phyloP scores from a whole-genome alignment of 2,888 invertebrate genomes.

The Nephrocerus scutellatus region DNA sequence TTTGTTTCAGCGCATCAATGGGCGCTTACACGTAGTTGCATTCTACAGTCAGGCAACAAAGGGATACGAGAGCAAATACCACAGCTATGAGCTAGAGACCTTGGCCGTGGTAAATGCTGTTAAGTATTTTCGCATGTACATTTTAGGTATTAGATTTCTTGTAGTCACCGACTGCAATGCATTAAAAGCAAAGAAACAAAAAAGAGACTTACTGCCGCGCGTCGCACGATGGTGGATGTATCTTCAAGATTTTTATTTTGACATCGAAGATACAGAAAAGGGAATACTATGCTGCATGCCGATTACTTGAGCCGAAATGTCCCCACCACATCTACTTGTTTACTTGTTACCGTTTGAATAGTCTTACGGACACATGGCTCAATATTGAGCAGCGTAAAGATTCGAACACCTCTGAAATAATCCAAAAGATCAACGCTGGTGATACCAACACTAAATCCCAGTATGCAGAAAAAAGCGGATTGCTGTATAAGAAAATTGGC shows the following conservation, averaged over 20 bases:
- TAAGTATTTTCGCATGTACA: conserved; percentile 6
- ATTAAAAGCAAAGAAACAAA: not conserved
- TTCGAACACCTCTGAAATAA: too few relatives aligned
- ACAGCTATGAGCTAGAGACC: conserved; percentile 8
- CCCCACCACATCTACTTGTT: too few relatives aligned
- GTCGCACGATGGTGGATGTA: conserved; percentile 10
- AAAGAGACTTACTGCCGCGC: conserved; percentile 2
- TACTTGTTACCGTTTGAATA: conserved; percentile 9
- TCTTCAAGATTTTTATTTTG: conserved; percentile 7
- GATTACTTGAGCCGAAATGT: conserved; percentile 2
- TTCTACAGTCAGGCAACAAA: conserved; percentile 14
- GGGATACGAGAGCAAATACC: conserved; percentile 5
- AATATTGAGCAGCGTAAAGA: conserved; percentile 9
- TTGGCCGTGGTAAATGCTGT: conserved; percentile 3
- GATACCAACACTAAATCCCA: not conserved
- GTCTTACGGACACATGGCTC: conserved; percentile 10
- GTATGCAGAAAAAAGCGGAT: not conserved
- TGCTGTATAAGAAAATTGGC: not conserved
- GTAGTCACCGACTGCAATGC: conserved; percentile 12
- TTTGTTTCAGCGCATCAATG: conserved; percentile 12
- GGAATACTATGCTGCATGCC: conserved; percentile 5
- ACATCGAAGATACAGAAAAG: conserved; percentile 1
- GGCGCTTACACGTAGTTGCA: conserved; percentile 8
- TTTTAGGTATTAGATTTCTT: conserved; percentile 2
- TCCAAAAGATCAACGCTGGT: conserved; percentile 1